Base-by-base conservation (phyloP, 92 coral and sea anemone genomes). In the Isaurus tuberculatus region DNA sequence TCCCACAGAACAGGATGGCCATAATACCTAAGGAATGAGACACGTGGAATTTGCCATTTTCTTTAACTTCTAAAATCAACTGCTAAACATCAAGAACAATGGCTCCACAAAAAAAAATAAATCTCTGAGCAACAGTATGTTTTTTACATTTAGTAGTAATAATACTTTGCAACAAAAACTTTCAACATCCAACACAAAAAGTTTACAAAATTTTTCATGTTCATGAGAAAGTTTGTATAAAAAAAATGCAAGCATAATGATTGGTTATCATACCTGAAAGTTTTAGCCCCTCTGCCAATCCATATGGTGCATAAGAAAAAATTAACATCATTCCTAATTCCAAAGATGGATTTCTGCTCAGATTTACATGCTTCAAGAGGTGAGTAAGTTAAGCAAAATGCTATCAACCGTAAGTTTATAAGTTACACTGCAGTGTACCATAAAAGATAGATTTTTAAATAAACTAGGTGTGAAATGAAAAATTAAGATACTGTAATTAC, bases 1-100 rank as follows among this genome's bases (percentile, higher is more conserved):
- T 96, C 63, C 93, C 99, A 90, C 99, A 96, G 75, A 96, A 96
- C 66, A 96, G 75, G 60, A 96, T 96, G 0, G 99, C 99, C 99
- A 96, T 96, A 55, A 96, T 96, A 16, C 99, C 99, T 96, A 87
- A 46, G 78, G 34, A 29, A 15, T 5, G 40, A 36, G 33, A 70
- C 1, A 74, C 32, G 7, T 4, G 25, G 23, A 14, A 16, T 70
- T 63, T 43, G 10, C 43, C 6, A n/a, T 16, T 14, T 8, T 1
- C n/a, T n/a, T n/a, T n/a, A n/a, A n/a, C n/a, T n/a, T n/a, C n/a
- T n/a, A n/a, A n/a, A n/a, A n/a, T n/a, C n/a, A n/a, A n/a, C n/a
- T n/a, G n/a, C n/a, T n/a, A n/a, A n/a, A n/a, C n/a, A n/a, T n/a
- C n/a, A n/a, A n/a, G n/a, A n/a, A n/a, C n/a, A n/a, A n/a, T n/a